Evolutionary conservation across 2,888 invertebrate genomes (phyloP).

Genomic region (Dolichomitus sp.): DNA sequence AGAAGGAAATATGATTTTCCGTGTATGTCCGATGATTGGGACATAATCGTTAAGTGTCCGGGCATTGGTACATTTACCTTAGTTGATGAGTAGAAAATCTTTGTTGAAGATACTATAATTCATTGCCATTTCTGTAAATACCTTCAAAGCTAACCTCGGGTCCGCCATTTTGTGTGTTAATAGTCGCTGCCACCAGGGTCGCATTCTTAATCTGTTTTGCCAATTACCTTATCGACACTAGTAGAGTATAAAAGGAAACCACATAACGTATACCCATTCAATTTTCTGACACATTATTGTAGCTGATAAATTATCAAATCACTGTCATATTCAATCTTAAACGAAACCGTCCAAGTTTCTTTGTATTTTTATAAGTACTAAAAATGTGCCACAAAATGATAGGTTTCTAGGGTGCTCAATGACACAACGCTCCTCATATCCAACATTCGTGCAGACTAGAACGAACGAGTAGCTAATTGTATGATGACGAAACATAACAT

Average conservation of each 20-base stretch:
- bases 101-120: no score
- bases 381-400: slow-evolving; percentile 10
- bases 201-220: not conserved
- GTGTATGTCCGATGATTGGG: no score
- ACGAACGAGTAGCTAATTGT: not conserved
- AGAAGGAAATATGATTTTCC: no score
- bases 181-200: no score
- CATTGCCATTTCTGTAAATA: no score
- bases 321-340: not conserved
- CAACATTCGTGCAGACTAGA: slow-evolving; percentile 30
- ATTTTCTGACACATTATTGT: slow-evolving; percentile 10
- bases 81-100: no score
- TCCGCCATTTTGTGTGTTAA: no score
- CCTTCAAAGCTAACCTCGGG: no score
- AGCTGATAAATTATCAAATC: not conserved
- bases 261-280: not conserved
- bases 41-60: no score
- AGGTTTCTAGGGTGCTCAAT: slow-evolving; percentile 13
- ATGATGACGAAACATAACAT: slow-evolving; percentile 37
- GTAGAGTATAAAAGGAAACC: not conserved
- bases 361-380: not conserved
- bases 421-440: slow-evolving; percentile 3
- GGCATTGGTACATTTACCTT: no score
- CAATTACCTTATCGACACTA: slow-evolving; percentile 13
- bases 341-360: not conserved